Conservation (phyloP, 2,888 invertebrate species). For the Drosophila diplacantha region DNA sequence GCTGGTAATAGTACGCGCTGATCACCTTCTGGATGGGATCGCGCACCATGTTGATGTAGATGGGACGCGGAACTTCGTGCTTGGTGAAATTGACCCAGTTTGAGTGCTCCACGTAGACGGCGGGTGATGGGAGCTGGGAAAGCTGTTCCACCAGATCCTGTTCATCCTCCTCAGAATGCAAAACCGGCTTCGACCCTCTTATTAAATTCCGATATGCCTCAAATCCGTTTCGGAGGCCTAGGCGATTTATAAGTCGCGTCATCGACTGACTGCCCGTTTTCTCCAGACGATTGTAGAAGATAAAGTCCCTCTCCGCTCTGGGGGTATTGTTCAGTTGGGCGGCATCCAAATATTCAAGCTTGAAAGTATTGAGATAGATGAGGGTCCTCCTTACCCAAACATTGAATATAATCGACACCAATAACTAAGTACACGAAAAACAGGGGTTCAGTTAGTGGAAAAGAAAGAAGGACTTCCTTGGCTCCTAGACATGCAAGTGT, state of each 20-base stretch:
- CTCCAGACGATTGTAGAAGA: slow-evolving; percentile 93
- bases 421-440: slow-evolving; percentile 1
- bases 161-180: slow-evolving; percentile 79
- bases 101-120: slow-evolving; percentile 90
- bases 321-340: slow-evolving; percentile 69
- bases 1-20: slow-evolving; percentile 92
- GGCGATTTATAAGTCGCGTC: slow-evolving; percentile 85
- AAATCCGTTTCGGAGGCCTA: slow-evolving; percentile 77
- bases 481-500: slow-evolving; percentile 29
- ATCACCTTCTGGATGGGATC: slow-evolving; percentile 93
- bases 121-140: slow-evolving; percentile 84
- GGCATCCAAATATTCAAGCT: slow-evolving; percentile 58
- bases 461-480: neutral
- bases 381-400: slow-evolving; percentile 8
- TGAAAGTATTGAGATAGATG: slow-evolving; percentile 37
- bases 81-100: slow-evolving; percentile 92
- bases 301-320: slow-evolving; percentile 80
- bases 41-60: slow-evolving; percentile 91
- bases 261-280: slow-evolving; percentile 94
- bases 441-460: slow-evolving; percentile 39
- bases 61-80: slow-evolving; percentile 86
- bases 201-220: slow-evolving; percentile 84
- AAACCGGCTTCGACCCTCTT: slow-evolving; percentile 81
- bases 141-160: slow-evolving; percentile 82
- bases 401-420: neutral